Evolutionary conservation across 2,888 invertebrate genomes (phyloP).

Genomic region (Heteropelma amictum): DNA sequence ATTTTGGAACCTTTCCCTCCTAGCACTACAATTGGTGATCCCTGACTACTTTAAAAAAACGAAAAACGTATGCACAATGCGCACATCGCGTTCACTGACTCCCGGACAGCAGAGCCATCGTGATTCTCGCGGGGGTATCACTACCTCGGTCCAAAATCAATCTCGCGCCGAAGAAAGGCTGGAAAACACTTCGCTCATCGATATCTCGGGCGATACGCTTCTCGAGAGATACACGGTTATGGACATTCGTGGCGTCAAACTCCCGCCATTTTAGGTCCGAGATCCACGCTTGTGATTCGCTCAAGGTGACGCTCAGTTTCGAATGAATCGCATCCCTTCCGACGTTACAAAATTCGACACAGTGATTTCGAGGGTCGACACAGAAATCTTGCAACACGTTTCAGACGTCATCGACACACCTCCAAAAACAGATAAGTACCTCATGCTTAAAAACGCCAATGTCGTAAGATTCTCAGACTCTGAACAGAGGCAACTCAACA

Average conservation of each 20-base stretch:
- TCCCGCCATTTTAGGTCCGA: slow-evolving; percentile 43
- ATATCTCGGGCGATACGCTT: neutral
- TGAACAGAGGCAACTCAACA: slow-evolving; percentile 10
- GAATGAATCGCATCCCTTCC: slow-evolving; percentile 15
- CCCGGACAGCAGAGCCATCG: neutral
- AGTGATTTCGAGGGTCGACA: slow-evolving; percentile 34
- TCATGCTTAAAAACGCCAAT: slow-evolving; percentile 15
- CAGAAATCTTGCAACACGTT: slow-evolving; percentile 28
- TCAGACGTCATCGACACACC: slow-evolving; percentile 44
- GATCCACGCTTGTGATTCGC: slow-evolving; percentile 48
- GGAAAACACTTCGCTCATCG: neutral
- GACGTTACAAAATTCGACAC: slow-evolving; percentile 37
- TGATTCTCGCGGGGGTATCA: neutral
- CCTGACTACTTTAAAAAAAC: neutral
- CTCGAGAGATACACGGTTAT: neutral
- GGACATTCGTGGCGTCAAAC: slow-evolving; percentile 17
- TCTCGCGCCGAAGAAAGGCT: neutral
- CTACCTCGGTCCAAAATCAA: neutral
- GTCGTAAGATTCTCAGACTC: slow-evolving; percentile 31
- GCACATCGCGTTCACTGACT: neutral
- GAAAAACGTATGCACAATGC: neutral
- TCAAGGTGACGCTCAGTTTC: slow-evolving; percentile 51
- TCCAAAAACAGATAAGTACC: slow-evolving; percentile 42
- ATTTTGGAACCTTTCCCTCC: no score
- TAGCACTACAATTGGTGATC: neutral